A percentile compares a stretch with the other conserved stretches of the same genome.
These are phyloP conservation scores for Elanoides forficatus DNA, from an alignment of 2,113 vertebrate species.

Conservation along the genomic window DNA sequence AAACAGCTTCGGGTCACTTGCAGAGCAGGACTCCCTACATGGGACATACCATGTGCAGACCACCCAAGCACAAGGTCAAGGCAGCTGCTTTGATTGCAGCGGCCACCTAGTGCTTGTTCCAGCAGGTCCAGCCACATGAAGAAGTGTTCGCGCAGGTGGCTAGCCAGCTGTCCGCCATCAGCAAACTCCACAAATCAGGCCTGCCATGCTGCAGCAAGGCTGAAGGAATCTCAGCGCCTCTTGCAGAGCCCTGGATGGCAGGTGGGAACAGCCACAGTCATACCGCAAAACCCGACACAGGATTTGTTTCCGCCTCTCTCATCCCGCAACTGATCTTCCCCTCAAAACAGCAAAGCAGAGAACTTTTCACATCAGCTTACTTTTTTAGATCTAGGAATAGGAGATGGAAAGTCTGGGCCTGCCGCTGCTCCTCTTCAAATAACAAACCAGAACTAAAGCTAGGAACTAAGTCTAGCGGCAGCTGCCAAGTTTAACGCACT, in stretches of 20 bases:
- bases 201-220: not conserved
- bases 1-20: not conserved
- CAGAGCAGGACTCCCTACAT: not conserved
- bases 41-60: not conserved
- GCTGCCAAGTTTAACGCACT: not conserved
- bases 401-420: not conserved
- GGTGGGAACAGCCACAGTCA: not conserved
- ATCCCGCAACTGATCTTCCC: not conserved
- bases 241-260: not conserved
- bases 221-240: not conserved
- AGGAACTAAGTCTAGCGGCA: not conserved
- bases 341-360: not conserved
- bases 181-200: not conserved
- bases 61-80: not conserved
- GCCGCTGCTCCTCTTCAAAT: not conserved
- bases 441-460: not conserved
- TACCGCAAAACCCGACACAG: rapidly evolving
- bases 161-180: not conserved
- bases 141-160: not conserved
- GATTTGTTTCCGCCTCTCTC: not conserved
- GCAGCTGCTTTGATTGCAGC: not conserved
- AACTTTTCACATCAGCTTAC: not conserved
- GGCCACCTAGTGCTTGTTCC: not conserved
- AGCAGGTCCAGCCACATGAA: not conserved
- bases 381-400: not conserved